These are phyloP conservation scores for Drosophila ananassae DNA, from an alignment of 1,140 invertebrate genomes.

Conservation along the genomic window DNA sequence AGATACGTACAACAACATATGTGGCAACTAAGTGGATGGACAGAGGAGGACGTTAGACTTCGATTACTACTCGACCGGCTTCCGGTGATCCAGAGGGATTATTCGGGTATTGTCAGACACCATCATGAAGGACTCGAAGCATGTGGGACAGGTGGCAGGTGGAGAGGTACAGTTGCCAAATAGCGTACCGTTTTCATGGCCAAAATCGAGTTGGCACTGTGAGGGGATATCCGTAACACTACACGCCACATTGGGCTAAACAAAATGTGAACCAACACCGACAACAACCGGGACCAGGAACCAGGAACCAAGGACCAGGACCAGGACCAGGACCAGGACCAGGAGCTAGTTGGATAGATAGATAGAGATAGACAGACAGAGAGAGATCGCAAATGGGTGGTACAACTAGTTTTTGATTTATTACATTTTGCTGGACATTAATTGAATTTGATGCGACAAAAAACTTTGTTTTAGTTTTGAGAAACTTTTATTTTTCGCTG, in stretches of 20 bases:
- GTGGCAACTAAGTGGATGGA: conserved; percentile 42
- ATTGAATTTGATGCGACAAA: conserved; percentile 79
- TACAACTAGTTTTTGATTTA: conserved; percentile 73
- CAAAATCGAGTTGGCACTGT: conserved; percentile 24
- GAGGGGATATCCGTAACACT: conserved; percentile 43
- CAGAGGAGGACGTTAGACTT: conserved; percentile 18
- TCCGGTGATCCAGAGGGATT: conserved; percentile 5
- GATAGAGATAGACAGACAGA: conserved; percentile 30
- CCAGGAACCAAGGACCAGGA: conserved; percentile 7
- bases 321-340: conserved; percentile 13
- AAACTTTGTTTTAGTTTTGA: conserved; percentile 59
- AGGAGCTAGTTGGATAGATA: conserved; percentile 21
- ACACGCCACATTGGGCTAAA: conserved; percentile 32
- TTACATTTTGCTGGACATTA: conserved; percentile 70
- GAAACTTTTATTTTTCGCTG: conserved; percentile 54
- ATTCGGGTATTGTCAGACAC: conserved; percentile 20
- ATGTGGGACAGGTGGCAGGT: conserved; percentile 15
- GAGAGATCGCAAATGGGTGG: conserved; percentile 37
- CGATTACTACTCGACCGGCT: not conserved
- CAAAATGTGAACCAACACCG: conserved; percentile 61
- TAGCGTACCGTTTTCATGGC: no score
- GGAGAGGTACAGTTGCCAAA: conserved; percentile 25
- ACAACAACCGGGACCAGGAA: conserved; percentile 52
- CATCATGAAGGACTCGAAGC: conserved; percentile 31
- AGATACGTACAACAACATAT: conserved; percentile 2